These are phyloP conservation scores for Acropora tenuis DNA, from an alignment of 64 coral and sea anemone species.

Conservation along the genomic window DNA sequence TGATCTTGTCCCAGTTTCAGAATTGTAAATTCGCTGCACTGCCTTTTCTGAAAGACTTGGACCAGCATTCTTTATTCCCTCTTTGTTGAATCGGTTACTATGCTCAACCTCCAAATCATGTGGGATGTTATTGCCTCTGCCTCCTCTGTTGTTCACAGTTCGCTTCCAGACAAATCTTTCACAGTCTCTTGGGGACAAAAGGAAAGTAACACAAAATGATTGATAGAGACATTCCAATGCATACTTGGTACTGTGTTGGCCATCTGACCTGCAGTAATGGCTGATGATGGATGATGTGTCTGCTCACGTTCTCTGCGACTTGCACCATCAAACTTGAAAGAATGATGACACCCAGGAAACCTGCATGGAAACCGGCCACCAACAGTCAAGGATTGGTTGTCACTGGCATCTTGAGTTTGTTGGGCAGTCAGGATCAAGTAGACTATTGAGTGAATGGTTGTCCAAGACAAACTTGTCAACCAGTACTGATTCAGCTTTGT, in stretches of 20 bases:
- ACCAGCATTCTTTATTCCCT: constrained; percentile 27
- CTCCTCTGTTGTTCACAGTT: constrained; percentile 10
- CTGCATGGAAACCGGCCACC: constrained; percentile 74
- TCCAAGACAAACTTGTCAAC: constrained; percentile 59
- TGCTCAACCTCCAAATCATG: constrained; percentile 38
- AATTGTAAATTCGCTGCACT: background rate
- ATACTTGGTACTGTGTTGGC: constrained; percentile 14
- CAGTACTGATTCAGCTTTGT: constrained; percentile 40
- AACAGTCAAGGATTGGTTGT: constrained; percentile 50
- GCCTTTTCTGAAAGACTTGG: constrained; percentile 46
- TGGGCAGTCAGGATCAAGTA: constrained; percentile 20
- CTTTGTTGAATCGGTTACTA: constrained; percentile 34
- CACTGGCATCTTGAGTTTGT: constrained; percentile 10
- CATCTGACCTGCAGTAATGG: constrained; percentile 59
- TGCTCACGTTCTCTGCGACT: constrained; percentile 55
- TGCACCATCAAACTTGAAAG: constrained; percentile 76
- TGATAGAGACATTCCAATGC: constrained; percentile 43
- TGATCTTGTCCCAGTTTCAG: constrained; percentile 9
- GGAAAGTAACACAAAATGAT: background rate
- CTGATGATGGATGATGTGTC: constrained; percentile 38
- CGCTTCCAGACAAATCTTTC: constrained; percentile 45
- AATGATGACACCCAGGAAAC: constrained; percentile 41
- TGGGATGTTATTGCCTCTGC: constrained; percentile 39
- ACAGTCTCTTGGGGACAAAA: constrained; percentile 41
- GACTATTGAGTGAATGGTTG: background rate